Evolutionary conservation across 2,888 invertebrate species (phyloP).

Genomic region (Abscondita cerata): DNA sequence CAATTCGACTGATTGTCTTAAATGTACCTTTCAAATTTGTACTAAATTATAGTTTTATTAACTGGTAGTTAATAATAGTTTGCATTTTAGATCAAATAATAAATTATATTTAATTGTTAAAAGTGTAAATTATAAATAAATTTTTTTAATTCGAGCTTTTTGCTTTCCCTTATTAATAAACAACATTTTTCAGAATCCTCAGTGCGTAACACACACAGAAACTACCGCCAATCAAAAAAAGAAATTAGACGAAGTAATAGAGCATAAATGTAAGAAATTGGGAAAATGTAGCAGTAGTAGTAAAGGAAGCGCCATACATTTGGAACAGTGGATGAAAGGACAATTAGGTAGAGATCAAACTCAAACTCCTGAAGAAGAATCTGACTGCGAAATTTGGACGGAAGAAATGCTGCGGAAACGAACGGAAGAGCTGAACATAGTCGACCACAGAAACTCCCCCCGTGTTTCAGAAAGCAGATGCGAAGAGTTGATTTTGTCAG

Average conservation of each 20-base stretch:
- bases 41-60: slow-evolving; percentile 31
- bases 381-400: slow-evolving; percentile 73
- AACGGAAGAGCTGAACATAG: slow-evolving; percentile 71
- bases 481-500: slow-evolving; percentile 60
- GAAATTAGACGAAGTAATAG: slow-evolving; percentile 67
- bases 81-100: slow-evolving; percentile 41
- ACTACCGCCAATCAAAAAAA: slow-evolving; percentile 58
- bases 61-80: slow-evolving; percentile 32
- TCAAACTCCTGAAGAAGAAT: slow-evolving; percentile 58
- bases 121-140: slow-evolving; percentile 35
- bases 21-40: slow-evolving; percentile 38
- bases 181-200: slow-evolving; percentile 52
- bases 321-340: slow-evolving; percentile 83
- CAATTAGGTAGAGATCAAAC: slow-evolving; percentile 64
- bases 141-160: slow-evolving; percentile 19
- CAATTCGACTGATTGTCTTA: slow-evolving; percentile 54
- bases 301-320: slow-evolving; percentile 75
- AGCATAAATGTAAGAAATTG: slow-evolving; percentile 69
- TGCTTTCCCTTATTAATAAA: slow-evolving; percentile 40
- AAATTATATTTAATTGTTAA: slow-evolving; percentile 52
- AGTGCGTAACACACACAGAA: slow-evolving; percentile 51
- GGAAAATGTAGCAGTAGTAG: slow-evolving; percentile 68
- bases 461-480: slow-evolving; percentile 54
- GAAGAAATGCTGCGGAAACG: slow-evolving; percentile 74
- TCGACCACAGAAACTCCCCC: slow-evolving; percentile 52